Percentiles rank a stretch among this genome's conserved stretches.
These are phyloP conservation scores for Drosophila anomelani DNA, from an alignment of 2,888 invertebrate species.

Conservation along the genomic window DNA sequence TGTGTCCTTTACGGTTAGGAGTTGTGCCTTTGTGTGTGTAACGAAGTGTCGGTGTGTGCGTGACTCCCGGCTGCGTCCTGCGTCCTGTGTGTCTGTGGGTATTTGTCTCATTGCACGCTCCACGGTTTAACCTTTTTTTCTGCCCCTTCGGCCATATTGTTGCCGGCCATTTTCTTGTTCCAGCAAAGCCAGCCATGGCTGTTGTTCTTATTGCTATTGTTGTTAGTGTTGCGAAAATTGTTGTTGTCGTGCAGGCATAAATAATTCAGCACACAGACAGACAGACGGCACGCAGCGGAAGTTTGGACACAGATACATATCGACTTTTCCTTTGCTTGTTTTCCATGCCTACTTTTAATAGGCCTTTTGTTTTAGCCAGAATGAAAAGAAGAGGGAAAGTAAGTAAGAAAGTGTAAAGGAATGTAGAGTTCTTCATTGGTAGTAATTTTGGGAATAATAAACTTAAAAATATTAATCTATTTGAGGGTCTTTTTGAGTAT, in stretches of 20 bases:
- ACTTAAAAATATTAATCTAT: too few species aligned
- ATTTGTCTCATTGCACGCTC: conserved; percentile 57
- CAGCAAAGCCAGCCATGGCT: conserved; percentile 1
- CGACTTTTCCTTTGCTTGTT: conserved; percentile 35
- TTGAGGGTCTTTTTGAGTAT: too few species aligned
- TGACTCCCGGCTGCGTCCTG: conserved; percentile 10
- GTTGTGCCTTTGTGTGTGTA: conserved; percentile 28
- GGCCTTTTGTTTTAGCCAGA: conserved; percentile 20
- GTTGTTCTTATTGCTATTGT: conserved; percentile 27
- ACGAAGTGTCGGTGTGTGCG: conserved; percentile 40
- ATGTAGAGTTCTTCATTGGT: conserved; percentile 17
- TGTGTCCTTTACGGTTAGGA: conserved; percentile 64
- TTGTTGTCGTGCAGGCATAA: conserved; percentile 60
- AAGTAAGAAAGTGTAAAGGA: conserved; percentile 10
- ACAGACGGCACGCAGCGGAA: conserved; percentile 29
- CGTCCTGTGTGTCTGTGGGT: conserved; percentile 17
- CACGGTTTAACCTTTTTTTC: conserved; percentile 67
- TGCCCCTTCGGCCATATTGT: conserved; percentile 64
- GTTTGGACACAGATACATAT: conserved; percentile 16
- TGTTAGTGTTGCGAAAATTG: conserved; percentile 35
- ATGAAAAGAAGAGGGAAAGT: background rate
- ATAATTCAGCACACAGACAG: conserved; percentile 58
- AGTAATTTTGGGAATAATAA: background rate
- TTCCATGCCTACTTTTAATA: conserved; percentile 45
- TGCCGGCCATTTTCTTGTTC: conserved; percentile 48